Evolutionary conservation across 2,797 vertebrate species (phyloP).

Genomic region (Garrulus glandarius): DNA sequence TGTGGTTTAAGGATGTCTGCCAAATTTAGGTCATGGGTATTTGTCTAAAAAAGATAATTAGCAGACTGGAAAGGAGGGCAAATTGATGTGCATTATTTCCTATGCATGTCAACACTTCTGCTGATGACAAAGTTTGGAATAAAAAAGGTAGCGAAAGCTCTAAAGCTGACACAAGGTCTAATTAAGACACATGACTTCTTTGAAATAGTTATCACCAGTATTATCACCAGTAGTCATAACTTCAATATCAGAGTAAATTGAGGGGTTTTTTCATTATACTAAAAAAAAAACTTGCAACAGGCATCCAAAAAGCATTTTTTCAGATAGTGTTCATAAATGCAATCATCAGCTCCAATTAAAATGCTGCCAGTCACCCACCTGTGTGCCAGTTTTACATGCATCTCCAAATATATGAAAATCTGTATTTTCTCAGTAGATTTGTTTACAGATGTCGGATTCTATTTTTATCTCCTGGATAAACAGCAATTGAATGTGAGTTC

Average conservation of each 20-base stretch:
- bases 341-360: not conserved
- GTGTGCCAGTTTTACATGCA: not conserved
- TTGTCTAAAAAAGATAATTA: not conserved
- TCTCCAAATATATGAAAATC: not conserved
- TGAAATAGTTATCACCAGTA: not conserved
- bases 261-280: fast-evolving
- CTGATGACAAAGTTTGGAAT: not conserved
- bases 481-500: not conserved
- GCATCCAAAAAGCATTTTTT: not conserved
- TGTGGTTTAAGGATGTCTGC: not conserved
- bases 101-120: not conserved
- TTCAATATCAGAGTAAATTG: not conserved
- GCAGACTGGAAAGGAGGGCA: not conserved
- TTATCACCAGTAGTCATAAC: not conserved
- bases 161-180: not conserved
- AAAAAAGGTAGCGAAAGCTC: not conserved
- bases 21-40: not conserved
- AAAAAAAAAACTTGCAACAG: not conserved
- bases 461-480: not conserved
- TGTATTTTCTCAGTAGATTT: not conserved
- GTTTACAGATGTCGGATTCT: not conserved
- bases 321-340: not conserved
- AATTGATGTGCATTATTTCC: not conserved
- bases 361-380: not conserved
- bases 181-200: not conserved